Conservation (phyloP, 2,797 vertebrate genomes). For the Catostomus latipinnis region DNA sequence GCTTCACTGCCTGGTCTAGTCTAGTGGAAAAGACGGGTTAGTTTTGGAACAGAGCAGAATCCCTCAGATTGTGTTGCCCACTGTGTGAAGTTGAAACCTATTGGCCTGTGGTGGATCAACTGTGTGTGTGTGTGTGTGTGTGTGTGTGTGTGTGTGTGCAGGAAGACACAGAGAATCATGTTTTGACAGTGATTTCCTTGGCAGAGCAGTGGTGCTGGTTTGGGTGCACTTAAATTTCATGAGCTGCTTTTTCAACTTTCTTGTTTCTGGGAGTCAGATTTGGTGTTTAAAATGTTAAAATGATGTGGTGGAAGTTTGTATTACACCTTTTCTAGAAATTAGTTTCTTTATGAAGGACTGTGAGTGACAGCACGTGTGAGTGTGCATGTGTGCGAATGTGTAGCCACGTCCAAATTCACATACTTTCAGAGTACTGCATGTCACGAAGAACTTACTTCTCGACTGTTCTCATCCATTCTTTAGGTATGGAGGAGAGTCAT, state of each 20-base stretch:
- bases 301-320: conserved; percentile 19
- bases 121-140: no score
- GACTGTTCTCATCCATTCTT: no score
- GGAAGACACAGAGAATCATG: conserved; percentile 51
- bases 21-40: conserved; percentile 37
- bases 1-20: conserved; percentile 3
- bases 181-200: conserved; percentile 60
- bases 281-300: conserved; percentile 30
- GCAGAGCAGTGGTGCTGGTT: conserved; percentile 36
- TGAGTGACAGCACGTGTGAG: background rate
- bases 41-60: conserved; percentile 38
- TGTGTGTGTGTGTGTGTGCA: conserved; percentile 31
- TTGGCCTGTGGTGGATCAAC: conserved; percentile 37
- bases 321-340: conserved; percentile 39
- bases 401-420: no score
- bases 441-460: no score
- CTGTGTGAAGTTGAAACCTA: conserved; percentile 45
- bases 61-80: conserved; percentile 29
- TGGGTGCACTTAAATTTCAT: conserved; percentile 37
- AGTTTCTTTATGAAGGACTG: conserved; percentile 43
- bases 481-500: no score
- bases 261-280: conserved; percentile 24
- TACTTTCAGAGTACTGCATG: no score
- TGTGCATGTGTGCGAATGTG: conserved; percentile 2
- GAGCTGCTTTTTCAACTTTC: conserved; percentile 28